A percentile compares a stretch with the other conserved stretches of the same genome.
phyloP scores from a whole-genome alignment of 1,140 invertebrate species.

The Condylostylus longicornis region DNA sequence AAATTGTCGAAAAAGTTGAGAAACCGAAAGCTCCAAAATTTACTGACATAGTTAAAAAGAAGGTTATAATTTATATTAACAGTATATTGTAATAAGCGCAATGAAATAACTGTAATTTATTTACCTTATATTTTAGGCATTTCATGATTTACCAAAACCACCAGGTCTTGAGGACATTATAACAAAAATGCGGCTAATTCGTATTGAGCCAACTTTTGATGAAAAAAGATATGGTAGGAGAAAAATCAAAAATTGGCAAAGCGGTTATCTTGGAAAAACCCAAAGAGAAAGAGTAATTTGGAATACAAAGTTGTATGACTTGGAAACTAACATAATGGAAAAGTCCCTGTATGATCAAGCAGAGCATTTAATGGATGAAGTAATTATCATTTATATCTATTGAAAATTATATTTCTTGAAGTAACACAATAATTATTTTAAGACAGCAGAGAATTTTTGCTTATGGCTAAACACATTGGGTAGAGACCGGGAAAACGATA shows the following conservation, averaged over 20 bases:
- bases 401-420: too few species aligned
- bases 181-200: too few species aligned
- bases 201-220: neutral
- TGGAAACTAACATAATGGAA: conserved; percentile 1
- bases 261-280: neutral
- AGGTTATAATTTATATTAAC: neutral
- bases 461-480: too few species aligned
- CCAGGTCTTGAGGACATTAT: too few species aligned
- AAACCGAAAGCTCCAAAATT: too few species aligned
- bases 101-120: too few species aligned
- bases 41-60: neutral
- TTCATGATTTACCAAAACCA: too few species aligned
- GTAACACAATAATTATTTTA: too few species aligned
- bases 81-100: neutral
- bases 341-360: conserved; percentile 3
- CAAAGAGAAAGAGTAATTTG: conserved; percentile 1
- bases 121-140: too few species aligned
- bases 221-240: neutral
- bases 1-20: neutral
- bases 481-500: too few species aligned
- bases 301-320: conserved; percentile 3
- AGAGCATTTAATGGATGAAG: conserved; percentile 4
- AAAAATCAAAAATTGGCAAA: neutral
- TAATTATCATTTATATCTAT: too few species aligned
- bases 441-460: too few species aligned